Base-by-base conservation (phyloP, 2,888 invertebrate genomes). In the Emmelina monodactyla region DNA sequence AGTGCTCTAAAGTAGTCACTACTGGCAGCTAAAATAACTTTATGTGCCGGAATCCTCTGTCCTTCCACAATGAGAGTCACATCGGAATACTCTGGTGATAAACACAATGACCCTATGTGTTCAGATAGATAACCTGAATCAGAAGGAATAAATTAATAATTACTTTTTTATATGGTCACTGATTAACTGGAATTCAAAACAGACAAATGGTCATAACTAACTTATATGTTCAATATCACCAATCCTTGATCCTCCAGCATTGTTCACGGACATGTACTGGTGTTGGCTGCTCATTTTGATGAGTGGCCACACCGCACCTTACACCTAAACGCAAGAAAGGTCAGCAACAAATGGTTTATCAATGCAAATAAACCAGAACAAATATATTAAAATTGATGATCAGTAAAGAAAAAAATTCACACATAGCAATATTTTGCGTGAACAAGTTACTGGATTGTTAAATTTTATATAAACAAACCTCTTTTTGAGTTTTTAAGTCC, bases 1-100 rank as follows among this genome's bases (percentile, higher is more conserved):
- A 89, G 69, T 7, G 89, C 97, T 63, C 96, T 83, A 69, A 98
- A 99, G 75, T 97, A 99, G 53, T 97, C 93, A 59, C 97, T 96
- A 53, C 98, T 84, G 16, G 96, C 92, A 0, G 98, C 98, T 35
- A 99, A 82, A 49, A 99, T 92, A 3, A 97, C 87, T 68, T 85
- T 81, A 51, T 81, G 81, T 2, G 81, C 81, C 0, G 80, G 81
- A 37, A 81, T 81, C 38, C 76, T 54, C 49, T 75, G 72, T 38
- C 89, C 90, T 58, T 94, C 94, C 32, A 98, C 93, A 22, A 94
- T 75, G 36, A 97, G 82, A 1, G 88, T 88, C 35, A 98, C 88
- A 79, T 98, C 98, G 6, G 93, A 90, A 69, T 94, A 97, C 58
- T 94, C 92, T 33, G 90, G 88, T 37, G 89, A 92, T 48, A 93